Evolutionary conservation across 2,888 invertebrate species (phyloP), one percentile per base, ranked within the genome.

Genomic region (Pelosia muscerda): DNA sequence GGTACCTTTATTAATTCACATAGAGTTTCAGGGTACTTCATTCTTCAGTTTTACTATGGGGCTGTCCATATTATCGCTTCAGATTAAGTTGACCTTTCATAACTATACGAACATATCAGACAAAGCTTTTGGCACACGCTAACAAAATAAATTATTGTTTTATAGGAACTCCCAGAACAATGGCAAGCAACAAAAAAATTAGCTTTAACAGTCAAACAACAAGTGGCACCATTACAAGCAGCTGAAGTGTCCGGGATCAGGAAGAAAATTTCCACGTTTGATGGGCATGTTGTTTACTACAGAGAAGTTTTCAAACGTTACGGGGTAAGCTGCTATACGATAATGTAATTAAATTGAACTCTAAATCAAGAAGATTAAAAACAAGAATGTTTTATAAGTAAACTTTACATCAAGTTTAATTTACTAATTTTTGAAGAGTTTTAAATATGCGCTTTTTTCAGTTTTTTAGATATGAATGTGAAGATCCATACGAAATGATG

Each of bases 181-280:
- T 99, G 99, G 99, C 97, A 97, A 81, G 97, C 98, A 78, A 98
- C 98, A 0, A 99, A 99, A 89, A 99, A 99, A 92, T 96, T 98
- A 69, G 98, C 98, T 0, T 92, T 97, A 26, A 98, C 97, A 53
- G 97, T 98, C 5, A 99, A 99, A 87, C 99, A 99, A 88, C 98
- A 98, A 91, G 98, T 99, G 31, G 98, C 98, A 9, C 99, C 99
- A 0, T 90, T 99, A 54, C 99, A 99, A 95, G 98, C 99, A 38
- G 97, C 97, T 11, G 99, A 99, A 95, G 99, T 99, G 4, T 96
- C 98, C 15, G 97, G 97, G 77, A 98, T 99, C 65, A 96, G 99
- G 55, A 97, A 97, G 84, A 97, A 97, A 86, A 98, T 98, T 77
- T 95, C 97, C 0, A 96, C 96, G 1, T 99, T 99, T 88, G 99